Base-by-base conservation (phyloP, 2,888 invertebrate genomes). In the Ectobius pallidus region DNA sequence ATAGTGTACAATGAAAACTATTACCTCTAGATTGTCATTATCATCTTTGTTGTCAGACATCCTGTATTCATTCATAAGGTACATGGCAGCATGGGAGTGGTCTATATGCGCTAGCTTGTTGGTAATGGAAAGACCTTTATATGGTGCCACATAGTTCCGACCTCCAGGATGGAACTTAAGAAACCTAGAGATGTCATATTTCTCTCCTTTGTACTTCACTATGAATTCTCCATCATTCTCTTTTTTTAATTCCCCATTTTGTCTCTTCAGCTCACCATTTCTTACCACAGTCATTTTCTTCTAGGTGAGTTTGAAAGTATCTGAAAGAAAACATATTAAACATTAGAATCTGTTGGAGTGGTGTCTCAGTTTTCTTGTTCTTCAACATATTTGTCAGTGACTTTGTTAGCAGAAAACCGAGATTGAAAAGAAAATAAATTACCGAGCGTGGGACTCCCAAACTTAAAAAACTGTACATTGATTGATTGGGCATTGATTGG, bases 161-260 rank as follows among this genome's bases (percentile, higher is more conserved):
- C 93, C 93, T 0, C 93, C 93, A 0, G 93, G 93, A 81, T 93
- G 93, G 78, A 91, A 89, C 69, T 86, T 86, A 68, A 91, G 78
- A 79, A 93, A 92, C 42, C 84, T 81, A 62, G 86, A 83, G 70
- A 93, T 84, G 79, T 93, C 88, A 82, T 92, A 92, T 65, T 81
- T 82, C 44, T 86, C 83, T 9, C 81, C 81, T 9, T 79, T 78
- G 79, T 85, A 83, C 25, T 80, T 81, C 2, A 86, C 83, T 14
- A 82, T 76, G 77, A 86, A 85, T 16, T 80, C 73, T 16, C 52
- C 44, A n/a, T 62, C 32, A 32, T 32, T 27, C 32, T 63, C 22
- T n/a, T 11, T 6, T 11, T 34, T 34, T 34, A 34, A 7, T 25
- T 52, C 52, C 20, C 25, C 22, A 20, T n/a, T 20, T 18, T 46